Conservation (phyloP, 2,113 vertebrate genomes). For the Meleagris gallopavo region DNA sequence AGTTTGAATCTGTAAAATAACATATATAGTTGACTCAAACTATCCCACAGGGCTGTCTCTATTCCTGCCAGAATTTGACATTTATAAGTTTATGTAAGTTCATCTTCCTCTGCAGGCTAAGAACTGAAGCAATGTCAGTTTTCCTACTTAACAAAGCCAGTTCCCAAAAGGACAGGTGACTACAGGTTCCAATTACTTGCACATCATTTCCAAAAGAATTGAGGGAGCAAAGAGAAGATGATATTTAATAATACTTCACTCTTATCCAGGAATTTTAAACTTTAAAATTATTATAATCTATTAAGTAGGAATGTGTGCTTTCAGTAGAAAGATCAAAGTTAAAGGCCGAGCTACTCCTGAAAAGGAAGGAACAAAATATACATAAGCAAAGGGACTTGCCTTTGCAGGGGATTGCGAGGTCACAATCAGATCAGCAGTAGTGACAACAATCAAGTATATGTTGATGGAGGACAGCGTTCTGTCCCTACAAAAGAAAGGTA, state of each 20-base stretch:
- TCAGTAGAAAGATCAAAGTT: neutral
- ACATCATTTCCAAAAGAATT: neutral
- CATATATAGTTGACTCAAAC: neutral
- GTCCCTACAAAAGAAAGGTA: neutral
- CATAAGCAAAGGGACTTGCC: neutral
- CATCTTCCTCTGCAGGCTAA: slow-evolving; percentile 34
- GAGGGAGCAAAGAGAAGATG: neutral
- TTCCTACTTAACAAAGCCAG: slow-evolving; percentile 39
- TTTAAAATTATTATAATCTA: neutral
- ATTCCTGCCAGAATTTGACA: slow-evolving; percentile 35
- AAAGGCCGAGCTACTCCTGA: neutral
- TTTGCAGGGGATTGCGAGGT: too few species aligned
- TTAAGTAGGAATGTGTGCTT: neutral
- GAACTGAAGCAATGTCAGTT: neutral
- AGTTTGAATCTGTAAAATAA: neutral
- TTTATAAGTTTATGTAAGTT: slow-evolving; percentile 59
- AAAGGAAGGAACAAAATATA: neutral
- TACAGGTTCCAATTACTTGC: neutral
- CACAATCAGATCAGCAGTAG: neutral
- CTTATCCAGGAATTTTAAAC: neutral
- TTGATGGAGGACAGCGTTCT: neutral
- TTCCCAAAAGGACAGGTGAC: neutral
- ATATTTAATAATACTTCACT: neutral
- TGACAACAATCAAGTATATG: neutral
- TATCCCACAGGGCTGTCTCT: neutral